Base-by-base conservation (phyloP, 2,113 vertebrate genomes). In the Pelobates fuscus region DNA sequence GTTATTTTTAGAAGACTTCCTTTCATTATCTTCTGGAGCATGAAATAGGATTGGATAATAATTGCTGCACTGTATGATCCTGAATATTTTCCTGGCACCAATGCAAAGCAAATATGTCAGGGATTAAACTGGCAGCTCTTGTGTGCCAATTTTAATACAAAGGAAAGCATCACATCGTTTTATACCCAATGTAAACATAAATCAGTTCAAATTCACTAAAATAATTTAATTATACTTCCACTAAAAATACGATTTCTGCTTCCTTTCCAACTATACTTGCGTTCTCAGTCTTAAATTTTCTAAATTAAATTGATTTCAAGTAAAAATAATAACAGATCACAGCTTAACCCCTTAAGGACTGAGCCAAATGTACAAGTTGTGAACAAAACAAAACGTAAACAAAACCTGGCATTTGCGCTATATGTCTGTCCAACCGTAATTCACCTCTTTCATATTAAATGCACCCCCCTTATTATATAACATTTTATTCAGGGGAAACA, bases 1-100 rank as follows among this genome's bases (percentile, higher is more conserved):
- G 23, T 26, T 70, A 70, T 59, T 70, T 70, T 59, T 70, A 70
- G 68, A 70, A 70, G n/a, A 23, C 67, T 24, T 41, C 20, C 54
- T 25, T 70, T 52, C 32, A 70, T 70, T 70, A 70, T 70, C 29
- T 58, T 20, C 30, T 26, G 68, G n/a, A 44, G 46, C 66, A 68
- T 18, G 52, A 32, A 68, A 55, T 23, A 5, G 64, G 66, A 68
- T 68, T 70, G 54, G 54, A 58, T 70, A 59, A 70, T 70, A 70
- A 37, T 69, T 57, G 55, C 52, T 69, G 49, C 30, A 59, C 30
- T 43, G 52, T 69, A 29, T 32, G 20, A 58, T 26, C 58, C 17
- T 59, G 54, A 7, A 43, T 58, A 59, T 59, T 59, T 59, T 26
- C 32, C 17, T 44, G 54, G 52, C 21, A 37, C 32, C 43, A 44